phyloP scores from a whole-genome alignment of 2,888 invertebrate genomes.

The Tenthredo amoena region DNA sequence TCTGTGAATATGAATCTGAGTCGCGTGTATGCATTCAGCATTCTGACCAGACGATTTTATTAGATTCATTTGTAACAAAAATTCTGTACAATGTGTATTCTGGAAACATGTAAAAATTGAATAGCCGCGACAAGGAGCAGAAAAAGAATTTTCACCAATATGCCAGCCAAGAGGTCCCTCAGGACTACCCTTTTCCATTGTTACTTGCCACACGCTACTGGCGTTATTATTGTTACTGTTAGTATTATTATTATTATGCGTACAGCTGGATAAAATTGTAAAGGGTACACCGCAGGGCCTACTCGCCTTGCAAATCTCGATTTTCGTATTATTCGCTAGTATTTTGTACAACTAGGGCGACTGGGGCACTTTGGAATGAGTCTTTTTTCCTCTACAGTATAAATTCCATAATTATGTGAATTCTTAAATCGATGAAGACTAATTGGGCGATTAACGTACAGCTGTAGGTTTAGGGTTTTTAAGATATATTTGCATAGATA shows the following conservation, averaged over 20 bases:
- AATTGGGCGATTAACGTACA: neutral
- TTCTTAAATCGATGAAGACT: neutral
- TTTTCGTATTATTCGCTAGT: conserved; percentile 20
- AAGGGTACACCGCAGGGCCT: conserved; percentile 16
- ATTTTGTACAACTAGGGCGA: neutral
- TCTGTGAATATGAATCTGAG: conserved; percentile 1
- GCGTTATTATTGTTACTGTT: conserved; percentile 41
- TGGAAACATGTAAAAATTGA: conserved; percentile 23
- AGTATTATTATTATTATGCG: conserved; percentile 39
- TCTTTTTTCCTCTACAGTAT: neutral
- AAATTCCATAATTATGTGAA: neutral
- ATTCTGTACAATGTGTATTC: conserved; percentile 15
- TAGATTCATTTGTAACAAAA: conserved; percentile 31
- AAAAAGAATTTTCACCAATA: conserved; percentile 35
- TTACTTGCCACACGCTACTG: conserved; percentile 12
- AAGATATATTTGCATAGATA: too few species aligned
- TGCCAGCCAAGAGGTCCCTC: conserved; percentile 37
- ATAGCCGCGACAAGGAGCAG: neutral
- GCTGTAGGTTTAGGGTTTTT: too few species aligned
- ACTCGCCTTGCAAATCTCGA: neutral
- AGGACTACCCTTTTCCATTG: conserved; percentile 47
- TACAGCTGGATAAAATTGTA: conserved; percentile 46
- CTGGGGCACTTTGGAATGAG: neutral
- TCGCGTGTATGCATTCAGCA: neutral
- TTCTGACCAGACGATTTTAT: neutral